A percentile compares a stretch with the other conserved stretches of the same genome.
phyloP scores from a whole-genome alignment of 2,888 invertebrate genomes.

The Brachyptera putata region DNA sequence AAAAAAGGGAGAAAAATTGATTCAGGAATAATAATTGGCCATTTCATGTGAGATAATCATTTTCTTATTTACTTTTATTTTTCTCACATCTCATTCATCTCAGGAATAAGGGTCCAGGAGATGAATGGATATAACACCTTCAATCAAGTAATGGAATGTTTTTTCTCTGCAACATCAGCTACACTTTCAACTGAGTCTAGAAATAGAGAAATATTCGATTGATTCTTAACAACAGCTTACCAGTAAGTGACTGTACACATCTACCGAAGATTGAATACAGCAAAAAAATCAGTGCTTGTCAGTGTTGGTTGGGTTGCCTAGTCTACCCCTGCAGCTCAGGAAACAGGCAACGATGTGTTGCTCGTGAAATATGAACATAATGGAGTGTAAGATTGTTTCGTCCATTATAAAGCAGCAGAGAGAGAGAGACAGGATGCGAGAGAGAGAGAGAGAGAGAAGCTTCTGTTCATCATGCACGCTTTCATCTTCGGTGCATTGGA shows the following conservation, averaged over 20 bases:
- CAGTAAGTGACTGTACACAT: slow-evolving; percentile 18
- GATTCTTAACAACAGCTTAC: no score
- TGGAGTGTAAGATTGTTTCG: slow-evolving; percentile 28
- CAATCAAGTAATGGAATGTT: no score
- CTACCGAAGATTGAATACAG: slow-evolving; percentile 18
- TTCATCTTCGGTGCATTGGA: slow-evolving; percentile 12
- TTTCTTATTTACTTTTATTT: no score
- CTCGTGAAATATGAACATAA: slow-evolving; percentile 27
- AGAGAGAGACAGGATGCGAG: neutral
- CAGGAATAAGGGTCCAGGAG: no score
- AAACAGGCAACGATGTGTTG: slow-evolving; percentile 10
- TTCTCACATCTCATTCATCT: no score
- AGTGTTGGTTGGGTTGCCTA: slow-evolving; percentile 3
- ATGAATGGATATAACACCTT: no score
- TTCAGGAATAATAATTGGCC: no score
- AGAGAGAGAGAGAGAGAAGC: neutral
- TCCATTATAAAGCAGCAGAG: slow-evolving; percentile 20
- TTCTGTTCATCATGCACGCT: slow-evolving; percentile 20
- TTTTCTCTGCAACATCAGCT: no score
- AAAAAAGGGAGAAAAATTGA: no score
- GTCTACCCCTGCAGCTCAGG: slow-evolving; percentile 9
- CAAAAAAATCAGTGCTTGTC: slow-evolving; percentile 22
- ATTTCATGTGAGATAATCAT: no score
- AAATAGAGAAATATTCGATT: no score
- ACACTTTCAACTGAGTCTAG: no score